A percentile compares a stretch with the other conserved stretches of the same genome.
phyloP scores from a whole-genome alignment of 2,113 vertebrate species.

The Ellobius talpinus region DNA sequence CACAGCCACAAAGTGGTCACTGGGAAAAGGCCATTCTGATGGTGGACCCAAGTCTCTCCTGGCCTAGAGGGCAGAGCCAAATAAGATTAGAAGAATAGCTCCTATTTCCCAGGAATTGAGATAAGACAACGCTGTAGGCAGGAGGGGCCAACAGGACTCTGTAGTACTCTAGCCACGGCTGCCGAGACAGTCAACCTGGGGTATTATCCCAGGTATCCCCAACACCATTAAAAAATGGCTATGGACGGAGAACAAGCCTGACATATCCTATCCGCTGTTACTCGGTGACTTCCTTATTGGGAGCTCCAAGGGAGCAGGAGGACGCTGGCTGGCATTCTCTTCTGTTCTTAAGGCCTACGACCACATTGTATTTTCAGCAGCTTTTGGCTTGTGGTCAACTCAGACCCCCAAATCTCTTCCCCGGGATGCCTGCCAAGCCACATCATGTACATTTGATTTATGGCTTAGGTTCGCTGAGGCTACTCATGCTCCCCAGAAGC shows the following conservation, averaged over 20 bases:
- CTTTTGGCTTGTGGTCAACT: constrained; percentile 80
- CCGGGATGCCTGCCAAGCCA: constrained; percentile 75
- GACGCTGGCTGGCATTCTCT: constrained; percentile 53
- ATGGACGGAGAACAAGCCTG: background rate
- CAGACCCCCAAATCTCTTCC: constrained; percentile 80
- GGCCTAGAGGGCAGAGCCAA: background rate
- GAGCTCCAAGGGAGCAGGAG: background rate
- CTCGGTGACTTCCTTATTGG: background rate
- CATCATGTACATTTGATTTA: constrained; percentile 81
- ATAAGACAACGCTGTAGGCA: background rate
- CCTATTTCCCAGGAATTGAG: background rate
- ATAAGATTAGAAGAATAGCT: background rate
- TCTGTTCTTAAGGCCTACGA: background rate
- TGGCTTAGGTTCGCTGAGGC: constrained; percentile 73
- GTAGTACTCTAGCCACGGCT: background rate
- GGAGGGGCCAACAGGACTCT: background rate
- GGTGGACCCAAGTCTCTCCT: background rate
- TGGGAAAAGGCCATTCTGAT: background rate
- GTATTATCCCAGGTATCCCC: background rate
- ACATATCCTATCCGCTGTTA: background rate
- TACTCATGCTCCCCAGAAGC: constrained; percentile 72
- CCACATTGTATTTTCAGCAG: constrained; percentile 68
- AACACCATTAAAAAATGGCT: background rate
- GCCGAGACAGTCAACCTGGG: background rate
- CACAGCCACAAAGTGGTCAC: background rate